These are phyloP conservation scores for Gopherus flavomarginatus DNA, from an alignment of 2,113 vertebrate genomes.

Conservation along the genomic window DNA sequence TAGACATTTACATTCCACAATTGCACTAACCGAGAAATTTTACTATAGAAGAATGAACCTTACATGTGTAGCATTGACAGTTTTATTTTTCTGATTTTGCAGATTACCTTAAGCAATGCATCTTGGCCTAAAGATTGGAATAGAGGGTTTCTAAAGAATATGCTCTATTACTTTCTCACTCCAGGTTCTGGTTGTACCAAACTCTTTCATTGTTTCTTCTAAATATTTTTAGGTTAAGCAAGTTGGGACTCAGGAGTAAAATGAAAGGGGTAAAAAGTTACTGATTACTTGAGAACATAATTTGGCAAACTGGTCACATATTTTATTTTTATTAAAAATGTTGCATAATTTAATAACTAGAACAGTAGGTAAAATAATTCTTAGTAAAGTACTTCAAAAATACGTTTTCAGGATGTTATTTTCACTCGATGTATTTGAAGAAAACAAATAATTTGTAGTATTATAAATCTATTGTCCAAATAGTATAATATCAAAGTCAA, in stretches of 20 bases:
- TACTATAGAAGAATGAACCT: not conserved
- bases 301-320: not conserved
- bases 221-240: not conserved
- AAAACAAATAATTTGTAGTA: not conserved
- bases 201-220: not conserved
- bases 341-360: constrained; percentile 27
- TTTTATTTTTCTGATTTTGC: constrained; percentile 30
- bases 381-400: constrained; percentile 4
- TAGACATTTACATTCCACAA: constrained; percentile 54
- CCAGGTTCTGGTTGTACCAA: not conserved
- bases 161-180: not conserved
- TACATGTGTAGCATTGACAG: not conserved
- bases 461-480: not conserved
- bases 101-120: constrained; percentile 28
- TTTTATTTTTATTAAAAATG: not conserved
- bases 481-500: not conserved
- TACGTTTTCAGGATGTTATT: not conserved
- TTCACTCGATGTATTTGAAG: not conserved
- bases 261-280: constrained; percentile 1
- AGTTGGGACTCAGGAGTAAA: not conserved
- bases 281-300: not conserved
- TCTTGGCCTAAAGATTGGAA: not conserved
- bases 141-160: not conserved
- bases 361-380: constrained; percentile 1
- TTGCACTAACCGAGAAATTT: constrained; percentile 24